These are phyloP conservation scores for Aspidoscelis tigris DNA, from an alignment of 2,113 vertebrate species.

Conservation along the genomic window DNA sequence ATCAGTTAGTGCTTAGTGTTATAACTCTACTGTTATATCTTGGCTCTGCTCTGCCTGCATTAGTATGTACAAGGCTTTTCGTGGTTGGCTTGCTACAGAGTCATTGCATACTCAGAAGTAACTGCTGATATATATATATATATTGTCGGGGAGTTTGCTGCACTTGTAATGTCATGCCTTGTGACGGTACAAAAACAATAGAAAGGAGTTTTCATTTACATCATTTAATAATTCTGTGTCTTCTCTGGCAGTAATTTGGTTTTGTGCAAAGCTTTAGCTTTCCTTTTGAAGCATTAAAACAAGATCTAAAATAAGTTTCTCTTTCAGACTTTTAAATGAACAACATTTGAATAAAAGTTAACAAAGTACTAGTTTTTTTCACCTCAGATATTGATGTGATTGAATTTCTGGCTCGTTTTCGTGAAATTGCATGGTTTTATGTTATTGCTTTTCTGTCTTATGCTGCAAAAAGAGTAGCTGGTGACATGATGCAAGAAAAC, in stretches of 20 bases:
- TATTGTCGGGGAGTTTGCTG: background rate
- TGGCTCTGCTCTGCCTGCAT: background rate
- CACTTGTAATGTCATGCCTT: background rate
- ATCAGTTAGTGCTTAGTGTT: background rate
- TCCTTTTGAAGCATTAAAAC: background rate
- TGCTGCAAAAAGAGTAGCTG: background rate
- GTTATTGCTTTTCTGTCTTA: background rate
- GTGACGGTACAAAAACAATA: background rate
- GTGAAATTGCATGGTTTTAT: background rate
- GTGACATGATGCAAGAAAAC: background rate
- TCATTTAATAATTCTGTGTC: background rate
- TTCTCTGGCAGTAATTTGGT: background rate
- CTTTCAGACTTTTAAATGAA: background rate
- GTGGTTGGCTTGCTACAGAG: background rate
- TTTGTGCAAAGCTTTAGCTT: background rate
- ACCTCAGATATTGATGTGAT: background rate
- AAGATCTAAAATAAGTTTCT: background rate
- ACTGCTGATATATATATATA: too few species aligned
- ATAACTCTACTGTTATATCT: background rate
- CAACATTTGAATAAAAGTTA: background rate
- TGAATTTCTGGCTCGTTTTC: background rate
- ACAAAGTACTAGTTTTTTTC: background rate
- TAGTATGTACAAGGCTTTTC: background rate
- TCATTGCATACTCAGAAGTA: background rate
- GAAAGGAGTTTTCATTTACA: background rate